Evolutionary conservation across 1,140 invertebrate species (phyloP).

Genomic region (Bombus consobrinus): DNA sequence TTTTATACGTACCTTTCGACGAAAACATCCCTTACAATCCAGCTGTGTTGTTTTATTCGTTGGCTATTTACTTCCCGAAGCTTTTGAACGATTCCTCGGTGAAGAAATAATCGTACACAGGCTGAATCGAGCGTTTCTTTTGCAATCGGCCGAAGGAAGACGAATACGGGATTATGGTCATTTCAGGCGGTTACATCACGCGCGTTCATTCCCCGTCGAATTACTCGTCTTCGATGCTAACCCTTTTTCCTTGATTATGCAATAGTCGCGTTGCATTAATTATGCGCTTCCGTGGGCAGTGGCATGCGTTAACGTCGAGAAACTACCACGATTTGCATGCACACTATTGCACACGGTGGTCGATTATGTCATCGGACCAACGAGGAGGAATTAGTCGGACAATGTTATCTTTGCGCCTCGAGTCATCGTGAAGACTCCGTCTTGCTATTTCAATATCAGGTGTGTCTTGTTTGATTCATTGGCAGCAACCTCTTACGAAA

Average conservation of each 20-base stretch:
- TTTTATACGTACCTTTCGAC: not conserved
- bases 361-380: constrained; percentile 38
- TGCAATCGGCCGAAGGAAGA: not conserved
- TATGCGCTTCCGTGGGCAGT: constrained; percentile 17
- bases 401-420: not conserved
- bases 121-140: not conserved
- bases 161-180: constrained; percentile 5
- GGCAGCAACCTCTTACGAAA: not conserved
- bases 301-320: not conserved
- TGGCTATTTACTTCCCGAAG: not conserved
- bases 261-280: constrained; percentile 31
- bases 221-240: constrained; percentile 11
- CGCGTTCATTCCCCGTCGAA: not conserved
- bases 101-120: not conserved
- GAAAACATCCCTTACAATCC: not conserved
- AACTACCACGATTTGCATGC: constrained; percentile 30
- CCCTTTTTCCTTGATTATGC: constrained; percentile 22
- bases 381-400: not conserved
- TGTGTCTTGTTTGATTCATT: too few relatives aligned
- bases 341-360: constrained; percentile 23
- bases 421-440: not conserved
- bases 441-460: not conserved
- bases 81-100: too few relatives aligned
- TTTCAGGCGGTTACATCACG: not conserved
- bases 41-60: not conserved